Base-by-base conservation (phyloP, 2,888 invertebrate species). In the Nezara viridula region DNA sequence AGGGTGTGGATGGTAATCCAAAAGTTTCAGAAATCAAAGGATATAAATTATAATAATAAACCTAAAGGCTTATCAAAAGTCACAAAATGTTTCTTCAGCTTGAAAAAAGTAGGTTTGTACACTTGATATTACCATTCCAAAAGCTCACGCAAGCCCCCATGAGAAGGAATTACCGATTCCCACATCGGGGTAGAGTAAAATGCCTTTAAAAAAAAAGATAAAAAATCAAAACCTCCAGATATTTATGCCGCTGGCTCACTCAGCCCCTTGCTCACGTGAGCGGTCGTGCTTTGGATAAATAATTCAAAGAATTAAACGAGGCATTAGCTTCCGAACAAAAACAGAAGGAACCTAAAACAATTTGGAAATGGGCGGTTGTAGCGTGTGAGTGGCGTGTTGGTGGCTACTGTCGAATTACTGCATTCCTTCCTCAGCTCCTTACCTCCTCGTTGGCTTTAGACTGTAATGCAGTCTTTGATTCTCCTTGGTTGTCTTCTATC, bases 261-360 rank as follows among this genome's bases (percentile, higher is more conserved):
- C 66, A 73, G 66, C 2, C 66, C 32, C 37, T 73, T 7, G 32
- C 5, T 73, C 66, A 73, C 66, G 66, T 37, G 66, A 73, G 32
- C 5, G 21, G 66, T 73, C 66, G 66, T 73, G 66, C 66, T 7
- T 73, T 73, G 66, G 66, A 73, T 73, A 73, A 73, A 73, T 73
- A 73, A 73, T 73, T 73, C 66, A 73, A 73, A 73, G 66, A 73
- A 73, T 73, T 73, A 73, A 73, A 73, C 19, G 66, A 73, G 37
- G 66, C 37, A 73, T 73, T 73, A 73, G 66, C 66, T 73, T 6
- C 66, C 66, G 66, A 73, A 73, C 66, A 73, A 73, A 73, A 73
- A 73, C 66, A 73, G 66, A 73, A 73, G 66, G 32, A 73, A 37
- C 66, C 66, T 73, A 73, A 37, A 73, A 73, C 66, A 73, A 73